Base-by-base conservation (phyloP, 2,797 vertebrate genomes). In the Cryptoblepharus egeriae region DNA sequence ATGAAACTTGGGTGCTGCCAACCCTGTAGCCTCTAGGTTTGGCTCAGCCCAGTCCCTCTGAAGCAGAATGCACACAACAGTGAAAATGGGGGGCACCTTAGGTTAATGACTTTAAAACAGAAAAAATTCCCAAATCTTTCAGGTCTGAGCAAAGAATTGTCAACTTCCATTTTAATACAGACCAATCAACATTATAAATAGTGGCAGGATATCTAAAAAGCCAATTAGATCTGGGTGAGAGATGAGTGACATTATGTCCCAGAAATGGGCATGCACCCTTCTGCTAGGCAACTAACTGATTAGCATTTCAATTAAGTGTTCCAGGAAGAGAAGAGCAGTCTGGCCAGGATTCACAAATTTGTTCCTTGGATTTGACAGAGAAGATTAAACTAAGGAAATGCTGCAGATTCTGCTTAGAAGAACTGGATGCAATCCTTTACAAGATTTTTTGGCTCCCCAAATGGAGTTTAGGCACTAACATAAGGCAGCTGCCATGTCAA, bases 271-370 rank as follows among this genome's bases (percentile, higher is more conserved):
- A 83, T 57, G 32, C 45, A 55, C 35, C 7, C 45, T 4, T 32
- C 22, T 72, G 35, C 61, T 35, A 45, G n/a, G 37, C 81, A 78
- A 58, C 37, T 58, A 67, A n/a, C 28, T 1, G 26, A 65, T 74
- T 67, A 79, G 39, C 82, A 74, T 74, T 84, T 79, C 63, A 49
- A 45, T 58, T 82, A 55, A n/a, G 28, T 68, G 30, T 69, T 37
- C 55, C 58, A 68, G 57, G 65, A 82, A 77, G 30, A 10, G 24
- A 10, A 82, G 77, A 63, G 24, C 52, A 64, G 57, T 10, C 32
- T 79, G 70, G 61, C 52, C 63, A 74, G 13, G 32, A 73, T 60
- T 68, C 30, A 64, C 45, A 49, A 32, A n/a, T 16, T 60, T 32
- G 49, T 42, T 79, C 10, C n/a, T 24, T 67, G 76, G 24, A 63